Percentiles rank a stretch among this genome's conserved stretches.
phyloP scores from a whole-genome alignment of 2,797 vertebrate species.

The Tenualosa thibaudeaui region DNA sequence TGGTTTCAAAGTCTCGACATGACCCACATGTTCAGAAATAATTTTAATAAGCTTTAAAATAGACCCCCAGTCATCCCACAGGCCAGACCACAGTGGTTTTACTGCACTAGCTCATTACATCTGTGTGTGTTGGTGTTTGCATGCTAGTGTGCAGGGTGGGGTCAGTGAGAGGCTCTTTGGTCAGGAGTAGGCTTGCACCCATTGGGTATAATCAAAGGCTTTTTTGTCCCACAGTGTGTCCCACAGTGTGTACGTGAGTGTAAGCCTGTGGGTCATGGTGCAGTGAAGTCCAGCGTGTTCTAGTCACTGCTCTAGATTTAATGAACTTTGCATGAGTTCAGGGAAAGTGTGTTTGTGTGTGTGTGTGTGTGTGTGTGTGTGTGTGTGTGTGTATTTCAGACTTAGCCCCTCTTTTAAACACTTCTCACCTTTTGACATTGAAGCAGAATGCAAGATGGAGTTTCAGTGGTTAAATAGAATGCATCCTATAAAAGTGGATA shows the following conservation, averaged over 20 bases:
- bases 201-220: constrained; percentile 4
- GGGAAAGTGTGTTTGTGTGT: neutral
- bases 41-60: constrained; percentile 48
- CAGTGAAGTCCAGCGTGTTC: neutral
- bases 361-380: neutral
- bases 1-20: neutral
- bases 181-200: neutral
- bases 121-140: constrained; percentile 27
- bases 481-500: constrained; percentile 6
- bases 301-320: neutral
- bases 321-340: neutral
- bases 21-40: constrained; percentile 32
- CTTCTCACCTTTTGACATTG: neutral
- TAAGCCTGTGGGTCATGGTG: neutral
- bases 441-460: neutral
- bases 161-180: neutral
- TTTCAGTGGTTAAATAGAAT: constrained; percentile 24
- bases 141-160: neutral
- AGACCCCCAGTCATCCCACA: constrained; percentile 34
- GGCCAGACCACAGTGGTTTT: constrained; percentile 59
- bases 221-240: neutral
- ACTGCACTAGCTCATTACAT: constrained; percentile 51
- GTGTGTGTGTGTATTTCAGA: neutral
- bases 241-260: constrained; percentile 10
- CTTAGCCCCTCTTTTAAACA: too few species aligned